Evolutionary conservation across 2,113 vertebrate genomes (phyloP).

Genomic region (Xiphophorus hellerii): DNA sequence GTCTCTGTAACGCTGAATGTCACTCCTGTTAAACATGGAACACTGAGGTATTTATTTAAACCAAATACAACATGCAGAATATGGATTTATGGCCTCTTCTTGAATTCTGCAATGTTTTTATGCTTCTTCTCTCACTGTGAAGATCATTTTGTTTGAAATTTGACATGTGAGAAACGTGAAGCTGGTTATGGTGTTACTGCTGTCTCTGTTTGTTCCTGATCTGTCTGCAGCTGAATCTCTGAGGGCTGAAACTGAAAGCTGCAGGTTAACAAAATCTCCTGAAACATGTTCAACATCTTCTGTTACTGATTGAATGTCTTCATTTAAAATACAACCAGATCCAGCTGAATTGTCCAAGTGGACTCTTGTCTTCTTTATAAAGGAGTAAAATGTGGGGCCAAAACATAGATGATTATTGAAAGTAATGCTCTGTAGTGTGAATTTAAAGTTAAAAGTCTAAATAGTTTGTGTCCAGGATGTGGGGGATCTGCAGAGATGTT

Average conservation of each 20-base stretch:
- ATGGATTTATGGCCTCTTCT: background rate
- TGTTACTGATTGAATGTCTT: background rate
- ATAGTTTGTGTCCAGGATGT: too few relatives aligned
- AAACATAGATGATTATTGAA: too few relatives aligned
- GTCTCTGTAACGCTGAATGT: constrained; percentile 1
- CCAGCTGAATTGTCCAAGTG: background rate
- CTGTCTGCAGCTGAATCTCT: background rate
- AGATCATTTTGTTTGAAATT: background rate
- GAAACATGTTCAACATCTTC: background rate
- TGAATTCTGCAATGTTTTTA: constrained; percentile 20
- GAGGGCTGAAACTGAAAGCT: background rate
- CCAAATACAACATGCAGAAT: background rate
- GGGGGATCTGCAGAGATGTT: too few relatives aligned
- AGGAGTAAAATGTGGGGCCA: background rate
- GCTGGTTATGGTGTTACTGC: background rate
- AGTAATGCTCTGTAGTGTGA: too few relatives aligned
- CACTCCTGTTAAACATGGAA: background rate
- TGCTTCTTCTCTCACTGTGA: constrained; percentile 26
- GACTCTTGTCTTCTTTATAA: background rate
- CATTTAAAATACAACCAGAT: constrained; percentile 1
- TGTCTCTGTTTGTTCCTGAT: background rate
- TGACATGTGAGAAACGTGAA: background rate
- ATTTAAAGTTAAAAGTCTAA: too few relatives aligned
- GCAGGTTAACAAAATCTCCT: background rate
- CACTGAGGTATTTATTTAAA: constrained; percentile 17